Base-by-base conservation (phyloP, 2,888 invertebrate species). In the Ochropacha duplaris region DNA sequence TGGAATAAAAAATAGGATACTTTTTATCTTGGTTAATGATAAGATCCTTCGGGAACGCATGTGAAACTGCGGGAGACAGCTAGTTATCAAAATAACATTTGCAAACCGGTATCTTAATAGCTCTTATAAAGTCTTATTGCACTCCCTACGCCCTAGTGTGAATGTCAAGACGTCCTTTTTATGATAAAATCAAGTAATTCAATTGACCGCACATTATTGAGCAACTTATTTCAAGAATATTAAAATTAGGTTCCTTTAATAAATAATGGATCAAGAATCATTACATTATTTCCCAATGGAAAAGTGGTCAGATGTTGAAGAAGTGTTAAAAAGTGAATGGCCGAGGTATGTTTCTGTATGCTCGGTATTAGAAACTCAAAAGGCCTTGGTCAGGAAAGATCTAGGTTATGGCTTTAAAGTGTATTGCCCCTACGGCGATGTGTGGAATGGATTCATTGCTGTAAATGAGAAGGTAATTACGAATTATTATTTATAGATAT, bases 371-470 rank as follows among this genome's bases (percentile, higher is more conserved):
- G 77, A 86, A 28, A 88, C 81, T 50, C 83, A 86, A 56, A 79
- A 80, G 50, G 63, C 69, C 16, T 87, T 89, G 79, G 58, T 76
- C 1, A 71, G 76, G 26, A 64, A 69, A 44, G 73, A 83, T 0
- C 66, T 79, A 3, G 60, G 72, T 16, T 72, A 81, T 52, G 76
- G 74, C 12, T 80, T 90, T 57, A 78, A 80, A 67, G 86, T 93
- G 12, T 91, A 83, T 57, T 87, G 89, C 52, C 91, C 92, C 1
- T 75, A 76, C 39, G 92, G 90, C 31, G 78, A 89, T 55, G 71
- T 85, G 28, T 54, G 67, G 2, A 84, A 84, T 64, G 93, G 91
- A 28, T 83, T 88, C 60, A 77, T 88, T 0, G 84, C 81, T 24
- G 56, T 86, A 8, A 82, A 81, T 68, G 62, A 70, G 16, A 83